phyloP scores from a whole-genome alignment of 1,140 invertebrate species.

The Tetraneura akinire region DNA sequence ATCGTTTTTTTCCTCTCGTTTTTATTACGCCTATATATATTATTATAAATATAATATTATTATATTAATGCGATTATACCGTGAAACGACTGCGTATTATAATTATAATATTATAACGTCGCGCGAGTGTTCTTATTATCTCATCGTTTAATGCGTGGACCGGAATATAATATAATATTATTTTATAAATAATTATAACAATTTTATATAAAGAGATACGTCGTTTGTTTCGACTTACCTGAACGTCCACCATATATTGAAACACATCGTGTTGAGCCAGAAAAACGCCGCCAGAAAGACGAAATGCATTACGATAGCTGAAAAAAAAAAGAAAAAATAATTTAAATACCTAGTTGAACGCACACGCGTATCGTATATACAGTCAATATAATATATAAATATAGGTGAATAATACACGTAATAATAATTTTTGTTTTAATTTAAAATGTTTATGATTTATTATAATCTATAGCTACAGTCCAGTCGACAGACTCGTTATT shows the following conservation, averaged over 20 bases:
- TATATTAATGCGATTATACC: conserved; percentile 9
- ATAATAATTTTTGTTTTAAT: no score
- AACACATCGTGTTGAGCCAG: conserved; percentile 95
- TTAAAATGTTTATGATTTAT: no score
- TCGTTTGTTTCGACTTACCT: conserved; percentile 54
- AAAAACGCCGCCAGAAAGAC: conserved; percentile 92
- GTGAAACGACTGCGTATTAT: conserved; percentile 9
- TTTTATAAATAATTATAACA: no score
- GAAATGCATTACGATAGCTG: conserved; percentile 76
- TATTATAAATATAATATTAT: no score
- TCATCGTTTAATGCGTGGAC: neutral
- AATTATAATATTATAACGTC: no score
- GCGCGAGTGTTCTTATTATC: neutral
- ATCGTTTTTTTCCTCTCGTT: neutral
- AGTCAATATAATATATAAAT: no score
- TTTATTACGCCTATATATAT: neutral
- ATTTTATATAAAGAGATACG: no score
- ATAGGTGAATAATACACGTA: no score
- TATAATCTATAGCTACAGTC: no score
- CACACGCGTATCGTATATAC: no score
- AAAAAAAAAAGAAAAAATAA: conserved; percentile 32
- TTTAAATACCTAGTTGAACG: no score
- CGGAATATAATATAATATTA: conserved; percentile 1
- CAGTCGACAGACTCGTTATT: no score
- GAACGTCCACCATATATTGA: conserved; percentile 93